These are phyloP conservation scores for Telenomus remus DNA, from an alignment of 1,140 invertebrate genomes.

Conservation along the genomic window DNA sequence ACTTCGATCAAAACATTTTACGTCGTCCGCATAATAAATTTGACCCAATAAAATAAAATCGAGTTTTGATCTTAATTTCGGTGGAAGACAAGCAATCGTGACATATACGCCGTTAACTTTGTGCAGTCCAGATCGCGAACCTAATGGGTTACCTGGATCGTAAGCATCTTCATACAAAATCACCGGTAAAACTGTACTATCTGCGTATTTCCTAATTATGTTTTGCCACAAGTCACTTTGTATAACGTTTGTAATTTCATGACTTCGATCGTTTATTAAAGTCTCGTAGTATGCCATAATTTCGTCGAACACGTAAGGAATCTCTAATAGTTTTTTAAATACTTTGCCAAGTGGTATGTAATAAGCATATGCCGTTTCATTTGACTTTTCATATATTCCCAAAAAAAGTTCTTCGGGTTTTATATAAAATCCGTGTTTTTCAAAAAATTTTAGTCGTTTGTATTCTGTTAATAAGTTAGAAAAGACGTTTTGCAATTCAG, in stretches of 20 bases:
- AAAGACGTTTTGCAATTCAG: constrained; percentile 15
- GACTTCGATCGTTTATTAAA: too few species aligned
- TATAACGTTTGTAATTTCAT: constrained; percentile 16
- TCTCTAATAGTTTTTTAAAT: constrained; percentile 23
- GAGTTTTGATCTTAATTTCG: constrained; percentile 35
- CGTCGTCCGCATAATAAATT: constrained; percentile 45
- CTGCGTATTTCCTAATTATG: constrained; percentile 6
- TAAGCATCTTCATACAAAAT: constrained; percentile 49
- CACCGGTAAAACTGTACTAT: constrained; percentile 27
- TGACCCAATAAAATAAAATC: constrained; percentile 49
- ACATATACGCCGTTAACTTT: constrained; percentile 48
- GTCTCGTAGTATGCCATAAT: too few species aligned
- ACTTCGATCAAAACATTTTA: constrained; percentile 35
- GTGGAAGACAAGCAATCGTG: constrained; percentile 42
- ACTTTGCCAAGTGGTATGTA: constrained; percentile 18
- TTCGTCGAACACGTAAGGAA: too few species aligned
- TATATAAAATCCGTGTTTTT: constrained; percentile 11
- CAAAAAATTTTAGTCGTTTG: constrained; percentile 31
- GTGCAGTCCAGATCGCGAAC: constrained; percentile 30
- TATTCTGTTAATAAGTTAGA: constrained; percentile 28
- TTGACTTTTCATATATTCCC: constrained; percentile 6
- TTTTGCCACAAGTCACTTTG: constrained; percentile 40
- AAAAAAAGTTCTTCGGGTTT: constrained; percentile 20
- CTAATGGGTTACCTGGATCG: constrained; percentile 38
- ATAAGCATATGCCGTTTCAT: constrained; percentile 9